Conservation (phyloP, 2,113 vertebrate species). For the Tyto alba region DNA sequence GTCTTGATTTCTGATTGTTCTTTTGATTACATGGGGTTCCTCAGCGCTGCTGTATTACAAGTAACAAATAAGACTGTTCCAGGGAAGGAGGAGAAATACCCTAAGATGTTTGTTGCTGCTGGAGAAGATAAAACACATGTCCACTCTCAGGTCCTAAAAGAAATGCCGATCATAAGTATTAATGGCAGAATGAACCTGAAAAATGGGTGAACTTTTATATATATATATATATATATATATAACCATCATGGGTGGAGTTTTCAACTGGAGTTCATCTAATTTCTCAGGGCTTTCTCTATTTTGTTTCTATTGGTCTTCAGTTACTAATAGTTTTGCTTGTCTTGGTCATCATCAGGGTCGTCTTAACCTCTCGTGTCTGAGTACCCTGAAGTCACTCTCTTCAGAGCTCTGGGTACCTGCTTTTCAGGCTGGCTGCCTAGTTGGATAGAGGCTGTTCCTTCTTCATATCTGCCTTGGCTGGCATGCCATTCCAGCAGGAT, state of each 20-base stretch:
- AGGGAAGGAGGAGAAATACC: neutral
- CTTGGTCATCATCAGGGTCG: neutral
- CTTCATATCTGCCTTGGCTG: neutral
- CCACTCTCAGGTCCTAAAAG: neutral
- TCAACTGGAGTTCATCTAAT: fast-evolving
- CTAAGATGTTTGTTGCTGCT: neutral
- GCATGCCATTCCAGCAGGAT: neutral
- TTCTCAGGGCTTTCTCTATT: neutral
- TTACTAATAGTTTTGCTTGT: neutral
- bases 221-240: fast-evolving
- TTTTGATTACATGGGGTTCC: neutral
- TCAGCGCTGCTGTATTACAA: neutral
- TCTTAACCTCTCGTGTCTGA: neutral
- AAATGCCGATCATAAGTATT: neutral
- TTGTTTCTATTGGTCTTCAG: neutral
- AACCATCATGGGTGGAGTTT: neutral
- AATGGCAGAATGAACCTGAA: neutral
- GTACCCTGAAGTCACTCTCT: neutral
- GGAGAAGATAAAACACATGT: neutral
- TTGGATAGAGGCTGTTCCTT: neutral
- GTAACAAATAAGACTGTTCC: too few relatives aligned
- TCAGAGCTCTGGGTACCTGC: neutral
- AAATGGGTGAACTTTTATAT: neutral
- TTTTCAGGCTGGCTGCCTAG: neutral
- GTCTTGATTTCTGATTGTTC: neutral